Base-by-base conservation (phyloP, 2,797 vertebrate species). In the Acropternis orthonyx region DNA sequence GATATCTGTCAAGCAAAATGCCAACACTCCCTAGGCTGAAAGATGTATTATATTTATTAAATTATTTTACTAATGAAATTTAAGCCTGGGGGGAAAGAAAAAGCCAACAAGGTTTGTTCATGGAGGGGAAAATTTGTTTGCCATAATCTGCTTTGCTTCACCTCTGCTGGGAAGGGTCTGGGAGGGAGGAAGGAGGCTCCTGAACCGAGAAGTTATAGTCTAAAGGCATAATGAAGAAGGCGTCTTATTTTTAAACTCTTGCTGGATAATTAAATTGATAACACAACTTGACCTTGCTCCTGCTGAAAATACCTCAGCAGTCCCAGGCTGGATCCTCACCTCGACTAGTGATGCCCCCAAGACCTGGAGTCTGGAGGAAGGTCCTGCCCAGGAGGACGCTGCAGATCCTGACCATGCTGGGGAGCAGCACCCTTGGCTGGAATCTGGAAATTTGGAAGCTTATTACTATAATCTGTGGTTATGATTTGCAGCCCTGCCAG, bases 401-500 rank as follows among this genome's bases (percentile, higher is more conserved):
- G 95, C 93, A 95, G 88, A 89, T 76, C 90, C 72, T 77, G 85
- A 88, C 85, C 75, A 18, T 20, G 23, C 95, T 39, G 72, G 93
- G 97, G 96, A 95, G 89, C 96, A 94, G 92, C 71, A 94, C 90
- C 97, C 95, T 91, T 91, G 92, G 97, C 95, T 95, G 94, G 91
- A 95, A 93, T 67, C 88, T 88, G 96, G 97, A 97, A 93, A 97
- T 98, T 97, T 98, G 98, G 98, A 97, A 97, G 88, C 85, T 91
- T 85, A 73, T 95, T 94, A 95, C 97, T 98, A 94, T 98, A 98
- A 97, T 97, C 97, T 98, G 98, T 95, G 98, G 97, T 97, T 97
- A 95, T 85, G 93, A 97, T 93, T 97, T 97, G 93, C 96, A 97
- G 92, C 90, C 96, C 96, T 92, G 95, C 96, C 95, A 95, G 92